These are phyloP conservation scores for Blastomussa wellsi DNA, from an alignment of 92 coral and sea anemone species.

Conservation along the genomic window DNA sequence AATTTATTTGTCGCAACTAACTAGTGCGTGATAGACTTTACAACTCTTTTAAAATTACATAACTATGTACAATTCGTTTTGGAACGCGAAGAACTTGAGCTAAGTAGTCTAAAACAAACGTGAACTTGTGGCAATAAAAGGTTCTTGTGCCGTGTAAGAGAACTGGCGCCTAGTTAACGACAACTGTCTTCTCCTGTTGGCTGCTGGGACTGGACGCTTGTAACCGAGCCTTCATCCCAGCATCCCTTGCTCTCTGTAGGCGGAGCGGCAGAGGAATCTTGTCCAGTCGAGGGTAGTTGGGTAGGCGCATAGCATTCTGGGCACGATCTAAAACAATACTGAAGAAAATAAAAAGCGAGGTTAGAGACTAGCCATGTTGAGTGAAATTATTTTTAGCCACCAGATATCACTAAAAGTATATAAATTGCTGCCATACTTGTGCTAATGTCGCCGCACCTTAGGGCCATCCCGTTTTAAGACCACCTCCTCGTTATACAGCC, in stretches of 20 bases:
- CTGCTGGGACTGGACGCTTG: conserved; percentile 53
- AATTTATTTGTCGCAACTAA: conserved; percentile 14
- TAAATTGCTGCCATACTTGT: no score
- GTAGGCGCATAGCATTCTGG: conserved; percentile 88
- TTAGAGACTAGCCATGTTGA: not conserved
- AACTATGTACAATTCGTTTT: not conserved
- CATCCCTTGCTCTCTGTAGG: conserved; percentile 71
- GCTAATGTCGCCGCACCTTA: no score
- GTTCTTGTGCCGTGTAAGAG: not conserved
- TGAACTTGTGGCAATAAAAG: not conserved
- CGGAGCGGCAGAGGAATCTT: conserved; percentile 84
- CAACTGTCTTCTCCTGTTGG: conserved; percentile 62
- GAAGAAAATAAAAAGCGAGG: not conserved
- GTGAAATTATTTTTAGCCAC: no score
- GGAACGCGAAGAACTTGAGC: not conserved
- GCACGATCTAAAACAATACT: conserved; percentile 91
- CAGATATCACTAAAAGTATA: no score
- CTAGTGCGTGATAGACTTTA: not conserved
- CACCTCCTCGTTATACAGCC: no score
- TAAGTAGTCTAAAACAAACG: not conserved
- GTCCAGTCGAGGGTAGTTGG: conserved; percentile 86
- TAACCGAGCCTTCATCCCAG: conserved; percentile 55
- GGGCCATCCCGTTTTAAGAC: no score
- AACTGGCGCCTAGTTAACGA: conserved; percentile 57
- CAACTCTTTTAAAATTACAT: not conserved